phyloP scores from a whole-genome alignment of 2,113 vertebrate species.

The Xiphophorus couchianus region DNA sequence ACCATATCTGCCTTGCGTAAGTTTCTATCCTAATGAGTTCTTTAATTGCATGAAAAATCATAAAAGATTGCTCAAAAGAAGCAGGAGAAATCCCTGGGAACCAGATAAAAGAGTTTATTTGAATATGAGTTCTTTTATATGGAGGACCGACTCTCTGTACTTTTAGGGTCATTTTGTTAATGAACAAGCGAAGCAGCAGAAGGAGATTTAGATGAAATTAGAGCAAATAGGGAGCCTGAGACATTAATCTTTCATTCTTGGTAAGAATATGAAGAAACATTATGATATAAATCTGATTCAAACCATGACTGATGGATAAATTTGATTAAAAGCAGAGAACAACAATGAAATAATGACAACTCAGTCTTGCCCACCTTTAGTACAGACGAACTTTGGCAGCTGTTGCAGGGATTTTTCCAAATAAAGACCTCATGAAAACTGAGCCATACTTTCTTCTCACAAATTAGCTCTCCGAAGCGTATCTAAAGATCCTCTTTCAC shows the following conservation, averaged over 20 bases:
- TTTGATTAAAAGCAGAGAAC: not conserved
- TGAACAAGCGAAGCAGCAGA: not conserved
- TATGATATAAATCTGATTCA: not conserved
- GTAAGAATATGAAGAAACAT: not conserved
- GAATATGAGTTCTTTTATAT: not conserved
- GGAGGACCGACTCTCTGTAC: too few relatives aligned
- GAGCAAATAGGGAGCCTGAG: not conserved
- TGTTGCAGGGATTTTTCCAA: slow-evolving; percentile 11
- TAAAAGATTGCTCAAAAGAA: slow-evolving; percentile 6
- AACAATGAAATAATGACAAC: not conserved
- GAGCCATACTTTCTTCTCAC: slow-evolving; percentile 28
- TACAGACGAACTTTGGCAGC: not conserved
- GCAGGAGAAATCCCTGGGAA: not conserved
- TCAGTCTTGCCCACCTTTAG: too few relatives aligned
- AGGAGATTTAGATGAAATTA: not conserved
- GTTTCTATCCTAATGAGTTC: not conserved
- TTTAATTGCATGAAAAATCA: not conserved
- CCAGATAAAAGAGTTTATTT: not conserved
- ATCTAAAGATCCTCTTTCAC: slow-evolving; percentile 58
- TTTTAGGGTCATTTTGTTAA: not conserved
- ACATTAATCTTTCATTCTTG: not conserved
- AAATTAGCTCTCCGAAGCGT: slow-evolving; percentile 47
- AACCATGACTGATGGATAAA: not conserved
- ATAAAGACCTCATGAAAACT: slow-evolving; percentile 28
- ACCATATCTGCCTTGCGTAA: not conserved